Evolutionary conservation across 2,113 vertebrate genomes (phyloP).

Genomic region (Pithys albifrons): DNA sequence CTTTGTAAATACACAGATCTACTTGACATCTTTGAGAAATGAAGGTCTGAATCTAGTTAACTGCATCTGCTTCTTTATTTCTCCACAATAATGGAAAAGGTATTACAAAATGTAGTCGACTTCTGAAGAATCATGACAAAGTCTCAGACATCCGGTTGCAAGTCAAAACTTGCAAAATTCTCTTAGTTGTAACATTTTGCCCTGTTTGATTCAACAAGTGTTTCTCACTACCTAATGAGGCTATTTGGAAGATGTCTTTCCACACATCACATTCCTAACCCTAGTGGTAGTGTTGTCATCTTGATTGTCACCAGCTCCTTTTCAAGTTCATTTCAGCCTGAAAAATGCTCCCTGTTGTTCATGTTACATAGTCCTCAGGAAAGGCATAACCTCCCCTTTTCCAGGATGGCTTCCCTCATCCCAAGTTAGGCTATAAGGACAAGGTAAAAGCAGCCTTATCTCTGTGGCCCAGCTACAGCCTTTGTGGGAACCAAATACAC

Average conservation of each 20-base stretch:
- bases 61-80: background rate
- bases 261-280: background rate
- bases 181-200: background rate
- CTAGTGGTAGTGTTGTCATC: background rate
- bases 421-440: background rate
- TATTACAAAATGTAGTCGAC: background rate
- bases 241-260: background rate
- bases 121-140: background rate
- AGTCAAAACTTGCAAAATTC: background rate
- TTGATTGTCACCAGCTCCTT: background rate
- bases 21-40: background rate
- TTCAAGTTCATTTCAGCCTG: background rate
- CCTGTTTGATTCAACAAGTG: background rate
- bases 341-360: background rate
- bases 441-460: background rate
- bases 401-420: background rate
- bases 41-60: background rate
- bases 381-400: background rate
- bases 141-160: background rate
- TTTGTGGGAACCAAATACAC: background rate
- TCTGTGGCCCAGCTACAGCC: background rate
- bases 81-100: background rate
- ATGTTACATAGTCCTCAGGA: background rate
- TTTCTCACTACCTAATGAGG: background rate
- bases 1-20: background rate